A percentile compares a stretch with the other conserved stretches of the same genome.
Conservation (phyloP, 2,888 invertebrate genomes). For the Pandemis heparana region DNA sequence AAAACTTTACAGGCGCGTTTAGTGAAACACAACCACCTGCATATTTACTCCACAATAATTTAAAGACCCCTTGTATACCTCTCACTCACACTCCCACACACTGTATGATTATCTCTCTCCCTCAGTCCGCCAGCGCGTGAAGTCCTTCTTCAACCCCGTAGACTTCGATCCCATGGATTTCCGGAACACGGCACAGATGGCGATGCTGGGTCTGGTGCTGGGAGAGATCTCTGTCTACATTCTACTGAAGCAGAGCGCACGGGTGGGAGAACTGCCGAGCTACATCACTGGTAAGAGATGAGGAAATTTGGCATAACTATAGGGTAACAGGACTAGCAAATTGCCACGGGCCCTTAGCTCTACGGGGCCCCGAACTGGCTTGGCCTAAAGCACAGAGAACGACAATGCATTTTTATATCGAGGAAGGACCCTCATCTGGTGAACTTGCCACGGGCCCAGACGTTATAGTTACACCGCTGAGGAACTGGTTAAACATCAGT, state of each 20-base stretch:
- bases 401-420: too few relatives aligned
- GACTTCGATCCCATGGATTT: conserved; percentile 17
- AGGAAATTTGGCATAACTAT: too few relatives aligned
- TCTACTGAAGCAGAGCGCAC: conserved; percentile 28
- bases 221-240: conserved; percentile 27
- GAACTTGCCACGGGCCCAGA: too few relatives aligned
- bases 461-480: too few relatives aligned
- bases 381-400: too few relatives aligned
- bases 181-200: conserved; percentile 14
- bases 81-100: background rate
- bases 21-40: too few relatives aligned
- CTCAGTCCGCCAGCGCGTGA: conserved; percentile 26
- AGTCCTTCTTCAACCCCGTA: conserved; percentile 25
- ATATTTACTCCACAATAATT: too few relatives aligned
- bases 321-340: background rate
- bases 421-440: too few relatives aligned
- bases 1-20: too few relatives aligned
- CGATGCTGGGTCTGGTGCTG: conserved; percentile 11
- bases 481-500: too few relatives aligned
- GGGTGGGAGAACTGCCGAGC: conserved; percentile 30
- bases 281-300: conserved; percentile 26
- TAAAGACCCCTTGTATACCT: too few relatives aligned
- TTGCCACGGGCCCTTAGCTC: background rate
- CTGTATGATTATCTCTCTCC: background rate
- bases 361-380: too few relatives aligned